These are phyloP conservation scores for Ceyx margarethae DNA, from an alignment of 2,113 vertebrate species.

Conservation along the genomic window DNA sequence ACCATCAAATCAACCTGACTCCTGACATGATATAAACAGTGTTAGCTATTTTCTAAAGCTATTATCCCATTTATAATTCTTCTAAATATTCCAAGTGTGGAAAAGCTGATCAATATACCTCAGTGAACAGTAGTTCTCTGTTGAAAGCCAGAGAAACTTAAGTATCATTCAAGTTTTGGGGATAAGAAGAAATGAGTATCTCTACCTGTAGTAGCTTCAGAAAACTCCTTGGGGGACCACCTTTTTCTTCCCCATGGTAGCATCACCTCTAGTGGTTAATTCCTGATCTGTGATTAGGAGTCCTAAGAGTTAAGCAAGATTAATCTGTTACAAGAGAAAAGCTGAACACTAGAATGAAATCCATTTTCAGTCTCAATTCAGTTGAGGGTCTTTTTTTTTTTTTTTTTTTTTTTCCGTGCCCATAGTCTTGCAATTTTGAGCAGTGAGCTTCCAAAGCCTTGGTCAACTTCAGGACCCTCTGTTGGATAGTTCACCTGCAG, in stretches of 20 bases:
- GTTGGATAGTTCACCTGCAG: not conserved
- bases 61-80: not conserved
- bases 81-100: not conserved
- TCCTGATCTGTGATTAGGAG: not conserved
- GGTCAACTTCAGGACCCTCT: not conserved
- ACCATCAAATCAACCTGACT: not conserved
- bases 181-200: not conserved
- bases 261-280: not conserved
- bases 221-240: not conserved
- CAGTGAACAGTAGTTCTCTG: not conserved
- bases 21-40: fast-evolving
- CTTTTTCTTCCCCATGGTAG: not conserved
- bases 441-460: not conserved
- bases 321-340: not conserved
- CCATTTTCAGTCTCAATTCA: not conserved
- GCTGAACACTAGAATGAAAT: not conserved
- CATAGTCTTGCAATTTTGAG: not conserved
- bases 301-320: not conserved
- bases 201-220: not conserved
- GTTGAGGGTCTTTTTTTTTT: not conserved
- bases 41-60: not conserved
- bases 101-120: not conserved
- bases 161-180: not conserved
- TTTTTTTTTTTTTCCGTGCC: not conserved
- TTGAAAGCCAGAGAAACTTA: not conserved